A percentile compares a stretch with the other conserved stretches of the same genome.
phyloP scores from a whole-genome alignment of 2,113 vertebrate genomes.

The Epinephelus fuscoguttatus region DNA sequence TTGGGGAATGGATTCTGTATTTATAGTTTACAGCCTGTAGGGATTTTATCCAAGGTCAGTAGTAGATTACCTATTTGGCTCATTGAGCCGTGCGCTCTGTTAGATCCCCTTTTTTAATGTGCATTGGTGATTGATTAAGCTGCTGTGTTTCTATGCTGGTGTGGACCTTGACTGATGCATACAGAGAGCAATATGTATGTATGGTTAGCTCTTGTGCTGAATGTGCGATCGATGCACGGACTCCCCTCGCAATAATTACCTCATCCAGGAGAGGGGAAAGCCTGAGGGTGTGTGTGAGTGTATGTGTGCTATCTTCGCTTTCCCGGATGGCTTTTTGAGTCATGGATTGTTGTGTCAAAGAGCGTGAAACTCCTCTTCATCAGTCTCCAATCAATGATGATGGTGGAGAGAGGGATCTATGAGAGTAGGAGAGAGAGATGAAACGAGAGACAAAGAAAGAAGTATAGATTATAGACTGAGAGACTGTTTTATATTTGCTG shows the following conservation, averaged over 20 bases:
- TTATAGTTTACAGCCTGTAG: slow-evolving; percentile 77
- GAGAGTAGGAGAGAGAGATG: neutral
- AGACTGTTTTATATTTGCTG: slow-evolving; percentile 4
- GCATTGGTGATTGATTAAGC: slow-evolving; percentile 76
- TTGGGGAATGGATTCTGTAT: slow-evolving; percentile 70
- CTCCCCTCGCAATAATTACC: slow-evolving; percentile 76
- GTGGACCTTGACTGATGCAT: slow-evolving; percentile 68
- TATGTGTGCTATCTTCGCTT: slow-evolving; percentile 27
- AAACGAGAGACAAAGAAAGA: neutral
- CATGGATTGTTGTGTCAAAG: slow-evolving; percentile 63
- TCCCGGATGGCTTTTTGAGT: slow-evolving; percentile 44
- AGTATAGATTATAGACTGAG: neutral
- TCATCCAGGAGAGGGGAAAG: slow-evolving; percentile 63
- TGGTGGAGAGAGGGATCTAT: slow-evolving; percentile 20
- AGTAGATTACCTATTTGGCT: slow-evolving; percentile 80
- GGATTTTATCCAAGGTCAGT: slow-evolving; percentile 79
- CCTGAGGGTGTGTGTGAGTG: slow-evolving; percentile 44
- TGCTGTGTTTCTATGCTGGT: slow-evolving; percentile 65
- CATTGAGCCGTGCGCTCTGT: slow-evolving; percentile 71
- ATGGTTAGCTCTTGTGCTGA: slow-evolving; percentile 66
- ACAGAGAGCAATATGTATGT: slow-evolving; percentile 71
- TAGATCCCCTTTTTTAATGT: slow-evolving; percentile 71
- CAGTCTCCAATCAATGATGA: slow-evolving; percentile 59
- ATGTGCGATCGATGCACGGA: slow-evolving; percentile 73
- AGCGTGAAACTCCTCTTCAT: slow-evolving; percentile 64